phyloP scores from a whole-genome alignment of 2,113 vertebrate genomes.

The Labeo rohita region DNA sequence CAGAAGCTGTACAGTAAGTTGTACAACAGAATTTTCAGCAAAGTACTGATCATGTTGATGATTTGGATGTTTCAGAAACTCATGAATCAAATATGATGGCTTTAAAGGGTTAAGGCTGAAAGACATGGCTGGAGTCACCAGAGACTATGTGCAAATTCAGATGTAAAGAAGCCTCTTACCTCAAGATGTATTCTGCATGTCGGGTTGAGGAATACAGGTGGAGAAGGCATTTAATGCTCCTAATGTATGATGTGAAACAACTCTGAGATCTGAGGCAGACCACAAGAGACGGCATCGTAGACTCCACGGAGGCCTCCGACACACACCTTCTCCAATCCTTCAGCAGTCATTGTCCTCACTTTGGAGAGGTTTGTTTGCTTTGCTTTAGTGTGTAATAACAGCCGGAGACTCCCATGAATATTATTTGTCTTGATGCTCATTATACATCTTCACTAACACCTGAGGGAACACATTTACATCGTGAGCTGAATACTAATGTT shows the following conservation, averaged over 20 bases:
- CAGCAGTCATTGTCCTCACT: constrained; percentile 50
- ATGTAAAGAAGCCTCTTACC: constrained; percentile 31
- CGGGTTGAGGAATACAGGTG: constrained; percentile 1
- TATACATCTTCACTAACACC: constrained; percentile 57
- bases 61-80: neutral
- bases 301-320: constrained; percentile 8
- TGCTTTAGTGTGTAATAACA: constrained; percentile 56
- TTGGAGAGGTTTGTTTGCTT: constrained; percentile 64
- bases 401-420: constrained; percentile 49
- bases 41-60: neutral
- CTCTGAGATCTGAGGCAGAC: neutral
- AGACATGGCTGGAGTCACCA: neutral
- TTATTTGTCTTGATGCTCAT: constrained; percentile 63
- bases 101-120: constrained; percentile 11
- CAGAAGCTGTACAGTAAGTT: neutral
- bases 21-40: neutral
- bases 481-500: constrained; percentile 56
- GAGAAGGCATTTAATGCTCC: constrained; percentile 19
- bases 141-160: constrained; percentile 15
- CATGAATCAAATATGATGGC: neutral
- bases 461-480: constrained; percentile 48
- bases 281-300: neutral
- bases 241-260: constrained; percentile 39
- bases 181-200: constrained; percentile 16
- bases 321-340: constrained; percentile 36